These are phyloP conservation scores for Craterocephalus amniculus DNA, from an alignment of 2,797 vertebrate genomes.

Conservation along the genomic window DNA sequence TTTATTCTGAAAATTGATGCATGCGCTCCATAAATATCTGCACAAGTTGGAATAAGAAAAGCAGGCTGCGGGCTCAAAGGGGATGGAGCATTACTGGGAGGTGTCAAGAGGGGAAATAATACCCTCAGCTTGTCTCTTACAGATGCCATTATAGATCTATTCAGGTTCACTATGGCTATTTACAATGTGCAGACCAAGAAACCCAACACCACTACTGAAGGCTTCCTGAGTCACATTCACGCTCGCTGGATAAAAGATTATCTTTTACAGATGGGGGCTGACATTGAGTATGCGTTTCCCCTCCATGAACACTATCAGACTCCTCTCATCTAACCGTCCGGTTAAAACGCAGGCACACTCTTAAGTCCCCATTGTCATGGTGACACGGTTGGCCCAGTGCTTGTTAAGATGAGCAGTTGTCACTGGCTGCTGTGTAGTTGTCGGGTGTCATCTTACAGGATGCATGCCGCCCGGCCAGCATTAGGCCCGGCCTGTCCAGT, in stretches of 20 bases:
- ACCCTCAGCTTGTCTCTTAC: slow-evolving; percentile 59
- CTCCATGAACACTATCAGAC: slow-evolving; percentile 19
- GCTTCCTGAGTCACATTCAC: slow-evolving; percentile 65
- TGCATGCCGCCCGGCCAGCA: slow-evolving; percentile 39
- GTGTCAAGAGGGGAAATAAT: slow-evolving; percentile 68
- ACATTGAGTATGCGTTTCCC: slow-evolving; percentile 15
- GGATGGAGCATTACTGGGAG: slow-evolving; percentile 45
- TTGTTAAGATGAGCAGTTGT: slow-evolving; percentile 73
- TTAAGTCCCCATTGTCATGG: slow-evolving; percentile 60
- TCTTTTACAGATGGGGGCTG: slow-evolving; percentile 47
- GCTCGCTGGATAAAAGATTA: slow-evolving; percentile 38
- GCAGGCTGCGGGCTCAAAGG: slow-evolving; percentile 28
- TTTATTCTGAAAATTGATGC: slow-evolving; percentile 24
- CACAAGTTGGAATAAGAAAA: slow-evolving; percentile 35
- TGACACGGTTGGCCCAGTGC: slow-evolving; percentile 65
- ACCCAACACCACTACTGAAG: slow-evolving; percentile 74
- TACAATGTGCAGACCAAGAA: slow-evolving; percentile 54
- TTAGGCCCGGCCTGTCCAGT: slow-evolving; percentile 40
- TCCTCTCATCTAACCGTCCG: slow-evolving; percentile 14
- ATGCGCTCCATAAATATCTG: slow-evolving; percentile 47
- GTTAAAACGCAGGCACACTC: slow-evolving; percentile 15
- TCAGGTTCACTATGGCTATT: slow-evolving; percentile 60
- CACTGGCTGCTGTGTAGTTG: slow-evolving; percentile 49
- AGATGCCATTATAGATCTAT: slow-evolving; percentile 63
- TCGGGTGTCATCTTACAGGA: slow-evolving; percentile 69